Conservation (phyloP, 2,113 vertebrate species). For the Laterallus jamaicensis region DNA sequence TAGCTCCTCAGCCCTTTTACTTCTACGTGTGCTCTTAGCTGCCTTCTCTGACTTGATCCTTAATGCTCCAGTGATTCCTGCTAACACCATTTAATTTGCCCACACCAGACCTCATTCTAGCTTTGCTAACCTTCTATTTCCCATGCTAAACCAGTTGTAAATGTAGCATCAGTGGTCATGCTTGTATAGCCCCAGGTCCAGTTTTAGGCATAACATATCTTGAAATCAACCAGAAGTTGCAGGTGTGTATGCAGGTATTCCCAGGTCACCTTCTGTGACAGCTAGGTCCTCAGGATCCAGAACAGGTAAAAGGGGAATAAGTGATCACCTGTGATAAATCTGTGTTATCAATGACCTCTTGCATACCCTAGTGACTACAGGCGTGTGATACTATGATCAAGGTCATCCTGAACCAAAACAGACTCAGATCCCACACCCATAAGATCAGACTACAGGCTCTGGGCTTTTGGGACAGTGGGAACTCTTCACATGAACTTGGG, state of each 20-base stretch:
- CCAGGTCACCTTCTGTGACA: neutral
- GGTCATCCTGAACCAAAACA: neutral
- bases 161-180: neutral
- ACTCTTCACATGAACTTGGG: neutral
- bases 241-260: neutral
- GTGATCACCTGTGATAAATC: neutral
- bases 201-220: neutral
- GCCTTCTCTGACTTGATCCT: neutral
- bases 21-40: neutral
- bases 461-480: neutral
- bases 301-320: neutral
- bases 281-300: neutral
- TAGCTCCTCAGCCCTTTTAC: neutral
- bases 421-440: neutral
- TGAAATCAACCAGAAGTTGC: neutral
- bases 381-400: neutral
- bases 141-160: neutral
- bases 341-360: neutral
- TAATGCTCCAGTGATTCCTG: neutral
- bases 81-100: neutral
- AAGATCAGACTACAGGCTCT: neutral
- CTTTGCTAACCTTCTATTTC: neutral
- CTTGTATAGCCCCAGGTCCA: neutral
- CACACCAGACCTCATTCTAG: neutral
- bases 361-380: neutral